These are phyloP conservation scores for Cydia pomonella DNA, from an alignment of 1,140 invertebrate genomes.

Conservation along the genomic window DNA sequence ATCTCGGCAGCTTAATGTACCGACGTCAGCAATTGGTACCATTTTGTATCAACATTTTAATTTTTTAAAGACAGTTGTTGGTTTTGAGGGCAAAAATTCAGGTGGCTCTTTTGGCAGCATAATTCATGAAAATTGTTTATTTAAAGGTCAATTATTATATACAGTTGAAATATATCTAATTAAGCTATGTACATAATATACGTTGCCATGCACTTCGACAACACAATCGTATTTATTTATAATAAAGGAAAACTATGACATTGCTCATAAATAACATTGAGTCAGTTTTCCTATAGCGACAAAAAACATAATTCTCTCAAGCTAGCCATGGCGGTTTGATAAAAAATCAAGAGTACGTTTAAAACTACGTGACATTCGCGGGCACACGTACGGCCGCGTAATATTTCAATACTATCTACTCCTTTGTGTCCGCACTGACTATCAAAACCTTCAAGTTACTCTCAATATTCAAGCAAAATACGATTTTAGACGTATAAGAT, in stretches of 20 bases:
- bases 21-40: no score
- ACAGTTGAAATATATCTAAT: no score
- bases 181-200: no score
- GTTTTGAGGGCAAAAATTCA: no score
- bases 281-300: neutral
- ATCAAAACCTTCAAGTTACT: constrained; percentile 36
- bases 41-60: no score
- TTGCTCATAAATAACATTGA: constrained; percentile 1
- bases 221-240: neutral
- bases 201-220: neutral
- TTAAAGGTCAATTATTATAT: no score
- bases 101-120: no score
- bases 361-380: constrained; percentile 62
- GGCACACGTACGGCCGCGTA: constrained; percentile 56
- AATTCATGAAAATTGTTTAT: no score
- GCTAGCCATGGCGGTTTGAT: constrained; percentile 29
- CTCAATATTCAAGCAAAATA: neutral
- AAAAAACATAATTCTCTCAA: constrained; percentile 8
- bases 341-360: constrained; percentile 58
- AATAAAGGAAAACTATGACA: neutral
- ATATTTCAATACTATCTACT: constrained; percentile 57
- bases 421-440: constrained; percentile 49
- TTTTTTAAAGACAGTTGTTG: no score
- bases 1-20: no score
- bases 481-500: neutral